phyloP scores from a whole-genome alignment of 2,113 vertebrate genomes.

The Sebastes schlegelii region DNA sequence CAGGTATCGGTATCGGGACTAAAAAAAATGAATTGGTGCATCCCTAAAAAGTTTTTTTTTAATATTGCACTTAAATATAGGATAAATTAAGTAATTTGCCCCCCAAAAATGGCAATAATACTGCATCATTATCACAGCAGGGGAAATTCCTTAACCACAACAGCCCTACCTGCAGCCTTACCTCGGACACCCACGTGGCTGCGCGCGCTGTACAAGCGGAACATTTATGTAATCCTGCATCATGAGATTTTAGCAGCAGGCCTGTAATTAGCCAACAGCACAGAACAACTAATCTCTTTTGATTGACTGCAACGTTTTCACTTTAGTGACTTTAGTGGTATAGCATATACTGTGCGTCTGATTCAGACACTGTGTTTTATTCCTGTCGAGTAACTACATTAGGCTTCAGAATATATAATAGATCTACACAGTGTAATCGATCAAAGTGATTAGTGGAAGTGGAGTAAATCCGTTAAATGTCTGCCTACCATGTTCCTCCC shows the following conservation, averaged over 20 bases:
- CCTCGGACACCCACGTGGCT: conserved; percentile 6
- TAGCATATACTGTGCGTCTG: not conserved
- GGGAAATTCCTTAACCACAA: too few relatives aligned
- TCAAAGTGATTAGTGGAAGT: not conserved
- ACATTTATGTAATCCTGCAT: conserved; percentile 57
- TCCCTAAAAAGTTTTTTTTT: too few relatives aligned
- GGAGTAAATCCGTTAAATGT: not conserved
- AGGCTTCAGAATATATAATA: too few relatives aligned
- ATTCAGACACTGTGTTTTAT: not conserved
- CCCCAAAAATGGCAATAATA: too few relatives aligned
- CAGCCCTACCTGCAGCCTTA: too few relatives aligned
- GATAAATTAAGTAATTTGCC: too few relatives aligned
- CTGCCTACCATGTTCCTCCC: conserved; percentile 75
- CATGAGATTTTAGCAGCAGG: conserved; percentile 15
- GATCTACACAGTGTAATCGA: not conserved
- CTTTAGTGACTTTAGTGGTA: not conserved
- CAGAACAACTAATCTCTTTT: conserved; percentile 10
- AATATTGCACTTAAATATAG: too few relatives aligned
- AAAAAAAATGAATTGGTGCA: too few relatives aligned
- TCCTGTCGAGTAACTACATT: not conserved
- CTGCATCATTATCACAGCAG: too few relatives aligned
- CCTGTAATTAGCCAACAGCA: conserved; percentile 8
- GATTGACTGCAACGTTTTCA: not conserved
- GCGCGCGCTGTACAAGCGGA: conserved; percentile 39
- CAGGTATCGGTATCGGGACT: too few relatives aligned